These are phyloP conservation scores for Microchrysa polita DNA, from an alignment of 2,888 invertebrate genomes.

Conservation along the genomic window DNA sequence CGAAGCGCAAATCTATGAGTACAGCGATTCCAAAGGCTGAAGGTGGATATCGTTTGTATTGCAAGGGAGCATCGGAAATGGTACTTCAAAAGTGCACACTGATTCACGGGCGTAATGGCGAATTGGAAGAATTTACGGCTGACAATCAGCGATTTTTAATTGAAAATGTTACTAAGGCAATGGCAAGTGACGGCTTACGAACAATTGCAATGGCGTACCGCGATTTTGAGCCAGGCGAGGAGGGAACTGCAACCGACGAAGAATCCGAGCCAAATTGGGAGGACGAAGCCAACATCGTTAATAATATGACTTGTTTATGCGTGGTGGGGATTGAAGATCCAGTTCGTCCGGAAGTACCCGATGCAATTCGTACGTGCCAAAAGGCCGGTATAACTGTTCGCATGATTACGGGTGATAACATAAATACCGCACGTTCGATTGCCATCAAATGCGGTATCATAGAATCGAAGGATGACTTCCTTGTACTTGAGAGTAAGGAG, in stretches of 20 bases:
- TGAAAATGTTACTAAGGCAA: constrained; percentile 94
- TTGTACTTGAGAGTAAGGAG: constrained; percentile 96
- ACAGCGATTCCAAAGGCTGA: constrained; percentile 90
- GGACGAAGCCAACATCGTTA: constrained; percentile 92
- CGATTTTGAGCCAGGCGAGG: constrained; percentile 92
- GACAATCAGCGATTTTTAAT: constrained; percentile 94
- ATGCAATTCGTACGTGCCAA: constrained; percentile 96
- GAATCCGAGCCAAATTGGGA: constrained; percentile 97
- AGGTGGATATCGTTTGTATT: constrained; percentile 90
- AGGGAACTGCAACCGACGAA: constrained; percentile 81
- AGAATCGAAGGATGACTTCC: constrained; percentile 92
- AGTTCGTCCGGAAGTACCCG: constrained; percentile 94
- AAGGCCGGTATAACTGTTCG: constrained; percentile 98
- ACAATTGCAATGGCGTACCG: constrained; percentile 96
- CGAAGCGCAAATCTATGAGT: constrained; percentile 98
- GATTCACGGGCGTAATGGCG: constrained; percentile 93
- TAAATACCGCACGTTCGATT: constrained; percentile 98
- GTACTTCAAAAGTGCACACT: constrained; percentile 98
- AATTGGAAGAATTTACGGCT: constrained; percentile 88
- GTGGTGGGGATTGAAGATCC: constrained; percentile 99
- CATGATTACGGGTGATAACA: constrained; percentile 99
- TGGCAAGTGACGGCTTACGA: constrained; percentile 97
- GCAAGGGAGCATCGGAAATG: constrained; percentile 99
- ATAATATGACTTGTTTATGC: constrained; percentile 92
- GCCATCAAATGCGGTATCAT: constrained; percentile 97